Evolutionary conservation across 2,797 vertebrate species (phyloP), one percentile per base, ranked within the genome.

Genomic region (Tamandua tetradactyla): DNA sequence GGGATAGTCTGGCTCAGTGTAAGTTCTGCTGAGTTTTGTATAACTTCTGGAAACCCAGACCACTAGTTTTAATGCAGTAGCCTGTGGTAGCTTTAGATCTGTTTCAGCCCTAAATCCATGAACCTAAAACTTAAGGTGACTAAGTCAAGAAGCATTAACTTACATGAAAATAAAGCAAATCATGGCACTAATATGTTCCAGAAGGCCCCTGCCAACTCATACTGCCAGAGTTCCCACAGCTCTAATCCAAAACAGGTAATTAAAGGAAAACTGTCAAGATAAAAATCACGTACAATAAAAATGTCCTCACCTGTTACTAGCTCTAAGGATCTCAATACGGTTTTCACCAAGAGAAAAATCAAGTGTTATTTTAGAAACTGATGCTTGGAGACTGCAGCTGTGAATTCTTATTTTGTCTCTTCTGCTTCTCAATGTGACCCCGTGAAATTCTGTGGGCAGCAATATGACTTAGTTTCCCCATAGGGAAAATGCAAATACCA

Each of bases 241-340:
- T 52, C 66, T 93, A 69, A 68, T 47, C 81, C 37, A 32, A 92
- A 94, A 90, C 37, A 55, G n/a, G 22, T 44, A 68, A 91, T 95
- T 93, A 95, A 86, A 95, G 57, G 75, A 68, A 93, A 94, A 74
- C 76, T 72, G 66, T 91, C 89, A 75, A 85, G 95, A 85, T 75
- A 94, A 91, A 90, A 79, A 68, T 82, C 49, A 30, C 9, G 5
- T n/a, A 55, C 49, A 68, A 83, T 59, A 69, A 66, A 91, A 97
- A 82, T 59, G 35, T 62, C 78, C 93, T 93, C 81, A 96, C 91
- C 83, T 78, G 88, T 52, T 87, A 22, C 79, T 69, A 75, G 80
- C 81, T 71, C 89, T 92, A 57, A 83, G 91, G 72, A 12, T 72
- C 69, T 93, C 93, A 88, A 25, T 37, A 79, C 0, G 3, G 2